A percentile compares a stretch with the other conserved stretches of the same genome.
phyloP scores from a whole-genome alignment of 2,113 vertebrate species.

The Oreochromis niloticus region DNA sequence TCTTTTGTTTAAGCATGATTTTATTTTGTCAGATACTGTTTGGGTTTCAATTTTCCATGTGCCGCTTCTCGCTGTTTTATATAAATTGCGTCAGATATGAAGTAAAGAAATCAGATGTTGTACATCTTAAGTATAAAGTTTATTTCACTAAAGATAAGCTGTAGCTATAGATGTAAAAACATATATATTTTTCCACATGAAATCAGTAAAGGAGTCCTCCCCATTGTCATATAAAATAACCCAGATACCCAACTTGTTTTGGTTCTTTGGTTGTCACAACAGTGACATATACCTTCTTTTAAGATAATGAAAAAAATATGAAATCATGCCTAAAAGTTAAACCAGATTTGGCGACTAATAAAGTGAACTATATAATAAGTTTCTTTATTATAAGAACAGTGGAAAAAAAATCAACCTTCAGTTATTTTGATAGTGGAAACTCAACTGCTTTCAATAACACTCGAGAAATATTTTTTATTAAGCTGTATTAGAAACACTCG shows the following conservation, averaged over 20 bases:
- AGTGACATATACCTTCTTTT: neutral
- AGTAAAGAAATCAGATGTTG: neutral
- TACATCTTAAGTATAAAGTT: neutral
- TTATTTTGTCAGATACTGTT: neutral
- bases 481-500: neutral
- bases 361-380: neutral
- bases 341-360: neutral
- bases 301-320: neutral
- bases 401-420: neutral
- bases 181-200: neutral
- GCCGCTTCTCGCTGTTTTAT: neutral
- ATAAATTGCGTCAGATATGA: neutral
- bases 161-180: neutral
- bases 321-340: neutral
- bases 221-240: neutral
- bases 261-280: neutral
- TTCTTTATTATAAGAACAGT: neutral
- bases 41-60: neutral
- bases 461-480: neutral
- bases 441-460: conserved; percentile 6
- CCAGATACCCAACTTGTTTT: neutral
- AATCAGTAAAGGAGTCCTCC: neutral
- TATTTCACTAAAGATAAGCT: neutral
- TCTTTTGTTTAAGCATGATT: neutral
- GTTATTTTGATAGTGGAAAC: conserved; percentile 10